Base-by-base conservation (phyloP, 1,140 invertebrate species). In the Riptortus pedestris region DNA sequence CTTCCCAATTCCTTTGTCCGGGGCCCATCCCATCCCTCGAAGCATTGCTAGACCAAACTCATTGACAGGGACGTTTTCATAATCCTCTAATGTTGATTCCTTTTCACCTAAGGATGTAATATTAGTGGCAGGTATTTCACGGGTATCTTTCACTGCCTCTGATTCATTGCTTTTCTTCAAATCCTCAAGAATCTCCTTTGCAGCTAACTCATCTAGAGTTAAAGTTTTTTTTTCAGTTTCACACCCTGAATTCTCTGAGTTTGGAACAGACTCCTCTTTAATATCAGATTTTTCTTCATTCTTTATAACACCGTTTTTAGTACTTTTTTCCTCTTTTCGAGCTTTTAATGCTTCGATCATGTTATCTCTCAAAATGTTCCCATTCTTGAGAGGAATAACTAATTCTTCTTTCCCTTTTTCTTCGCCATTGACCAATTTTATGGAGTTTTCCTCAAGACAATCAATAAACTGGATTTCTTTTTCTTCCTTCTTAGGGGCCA, bases 11-110 rank as follows among this genome's bases (percentile, higher is more conserved):
- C 81, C 88, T 79, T 82, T 83, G 29, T 77, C 83, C 67, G 87
- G 81, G 68, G 84, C 82, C 91, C 91, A 97, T 0, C 93, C 93
- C 93, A 97, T 97, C 33, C 94, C 94, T 70, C 92, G 76, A 16
- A 98, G 76, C 86, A 96, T 88, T 4, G 93, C 94, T 69, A 91
- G 67, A 7, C 94, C 94, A 86, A 86, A 98, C 52, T 88, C 80
- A 72, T 84, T 81, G 52, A 97, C 83, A 1, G 93, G 93, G 58
- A 96, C 83, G 68, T 82, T 78, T 71, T 96, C 91, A 80, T 96
- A 98, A 78, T 96, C 90, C 67, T 91, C 87, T 31, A 91, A 71
- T 4, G 85, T 85, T 20, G 89, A 82, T 81, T 85, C 81, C 73
- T 79, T 77, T 65, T 81, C 77, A 2, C 81, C 82, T 47, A 78